Conservation (phyloP, 2,888 invertebrate species). For the Leptinotarsa tumamoca region DNA sequence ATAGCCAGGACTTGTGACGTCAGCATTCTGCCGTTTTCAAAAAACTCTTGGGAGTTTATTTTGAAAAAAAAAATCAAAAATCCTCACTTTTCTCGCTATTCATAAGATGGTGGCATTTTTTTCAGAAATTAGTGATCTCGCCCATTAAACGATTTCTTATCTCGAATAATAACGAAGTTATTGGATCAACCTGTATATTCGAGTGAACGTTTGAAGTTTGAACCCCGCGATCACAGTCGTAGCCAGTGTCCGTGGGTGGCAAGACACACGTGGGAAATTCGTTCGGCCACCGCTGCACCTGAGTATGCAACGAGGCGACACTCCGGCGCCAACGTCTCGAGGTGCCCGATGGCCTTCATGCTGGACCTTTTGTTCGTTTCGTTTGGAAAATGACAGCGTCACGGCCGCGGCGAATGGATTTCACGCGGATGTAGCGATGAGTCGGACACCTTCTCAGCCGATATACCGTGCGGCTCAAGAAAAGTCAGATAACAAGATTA, state of each 20-base stretch:
- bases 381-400: conserved; percentile 19
- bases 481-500: background rate
- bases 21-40: no score
- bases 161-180: no score
- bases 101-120: no score
- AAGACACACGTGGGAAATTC: conserved; percentile 62
- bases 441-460: conserved; percentile 15
- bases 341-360: conserved; percentile 47
- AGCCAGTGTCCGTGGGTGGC: conserved; percentile 58
- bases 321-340: conserved; percentile 69
- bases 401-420: conserved; percentile 16
- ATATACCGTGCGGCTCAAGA: background rate
- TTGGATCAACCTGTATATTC: background rate
- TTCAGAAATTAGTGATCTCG: no score
- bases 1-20: no score
- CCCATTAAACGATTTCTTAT: no score
- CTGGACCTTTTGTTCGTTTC: conserved; percentile 18
- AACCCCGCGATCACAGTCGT: conserved; percentile 20
- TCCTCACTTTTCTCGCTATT: no score
- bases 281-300: conserved; percentile 73
- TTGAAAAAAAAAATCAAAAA: no score
- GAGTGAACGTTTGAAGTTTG: conserved; percentile 8
- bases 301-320: conserved; percentile 76
- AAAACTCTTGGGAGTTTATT: no score
- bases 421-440: conserved; percentile 14